phyloP scores from a whole-genome alignment of 1,140 invertebrate genomes.

The Stegodyphus dumicola region DNA sequence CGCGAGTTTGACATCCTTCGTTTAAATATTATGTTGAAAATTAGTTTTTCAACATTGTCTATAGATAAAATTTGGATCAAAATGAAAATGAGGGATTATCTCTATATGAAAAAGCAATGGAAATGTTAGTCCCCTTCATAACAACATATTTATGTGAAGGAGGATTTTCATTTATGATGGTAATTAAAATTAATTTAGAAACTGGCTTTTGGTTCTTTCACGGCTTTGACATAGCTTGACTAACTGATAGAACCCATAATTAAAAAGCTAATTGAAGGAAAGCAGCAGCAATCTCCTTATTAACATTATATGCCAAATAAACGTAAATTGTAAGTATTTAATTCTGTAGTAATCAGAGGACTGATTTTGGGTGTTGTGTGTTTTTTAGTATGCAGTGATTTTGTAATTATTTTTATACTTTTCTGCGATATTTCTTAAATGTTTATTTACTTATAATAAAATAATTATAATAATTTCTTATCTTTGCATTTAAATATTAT shows the following conservation, averaged over 20 bases:
- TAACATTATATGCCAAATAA: background rate
- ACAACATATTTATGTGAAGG: background rate
- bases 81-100: background rate
- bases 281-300: background rate
- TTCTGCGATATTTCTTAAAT: background rate
- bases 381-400: background rate
- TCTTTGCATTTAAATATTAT: background rate
- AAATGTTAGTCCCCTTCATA: background rate
- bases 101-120: background rate
- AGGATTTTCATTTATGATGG: background rate
- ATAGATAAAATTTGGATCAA: background rate
- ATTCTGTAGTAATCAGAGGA: background rate
- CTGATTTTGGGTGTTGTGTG: background rate
- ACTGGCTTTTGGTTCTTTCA: background rate
- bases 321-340: background rate
- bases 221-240: background rate
- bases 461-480: background rate
- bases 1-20: too few species aligned
- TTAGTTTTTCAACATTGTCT: background rate
- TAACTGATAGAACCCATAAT: background rate
- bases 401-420: background rate
- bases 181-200: background rate
- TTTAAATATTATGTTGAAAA: constrained; percentile 1
- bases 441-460: background rate
- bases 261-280: background rate